A percentile compares a stretch with the other conserved stretches of the same genome.
phyloP scores from a whole-genome alignment of 1,140 invertebrate genomes.

The Papilio aristodemus region DNA sequence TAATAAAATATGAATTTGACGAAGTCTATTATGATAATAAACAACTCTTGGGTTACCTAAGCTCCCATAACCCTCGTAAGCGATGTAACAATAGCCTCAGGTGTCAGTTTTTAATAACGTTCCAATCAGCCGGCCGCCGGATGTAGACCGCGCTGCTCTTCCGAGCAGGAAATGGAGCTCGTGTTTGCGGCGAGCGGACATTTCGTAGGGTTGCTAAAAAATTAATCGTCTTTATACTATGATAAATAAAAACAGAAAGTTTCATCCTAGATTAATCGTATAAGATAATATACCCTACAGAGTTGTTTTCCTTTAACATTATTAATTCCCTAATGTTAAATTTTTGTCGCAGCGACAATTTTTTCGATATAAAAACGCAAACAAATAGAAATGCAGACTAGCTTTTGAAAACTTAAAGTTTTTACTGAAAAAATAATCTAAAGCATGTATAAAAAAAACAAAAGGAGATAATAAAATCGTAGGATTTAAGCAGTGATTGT shows the following conservation, averaged over 20 bases:
- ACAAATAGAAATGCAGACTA: too few relatives aligned
- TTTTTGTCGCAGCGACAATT: too few relatives aligned
- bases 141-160: constrained; percentile 54
- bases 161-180: constrained; percentile 64
- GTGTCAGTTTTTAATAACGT: constrained; percentile 78
- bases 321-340: too few relatives aligned
- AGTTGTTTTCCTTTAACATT: too few relatives aligned
- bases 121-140: constrained; percentile 70
- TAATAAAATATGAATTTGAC: background rate
- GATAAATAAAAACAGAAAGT: background rate
- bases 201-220: constrained; percentile 1
- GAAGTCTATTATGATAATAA: too few relatives aligned
- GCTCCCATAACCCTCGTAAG: background rate
- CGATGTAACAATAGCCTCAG: constrained; percentile 54
- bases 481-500: background rate
- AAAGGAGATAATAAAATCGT: background rate
- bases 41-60: too few relatives aligned
- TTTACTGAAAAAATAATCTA: too few relatives aligned
- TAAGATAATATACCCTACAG: background rate
- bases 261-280: too few relatives aligned
- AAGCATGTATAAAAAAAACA: background rate
- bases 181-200: constrained; percentile 56
- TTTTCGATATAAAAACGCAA: too few relatives aligned
- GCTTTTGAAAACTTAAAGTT: too few relatives aligned
- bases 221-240: background rate